Base-by-base conservation (phyloP, 2,888 invertebrate species). In the Callinectes sapidus region DNA sequence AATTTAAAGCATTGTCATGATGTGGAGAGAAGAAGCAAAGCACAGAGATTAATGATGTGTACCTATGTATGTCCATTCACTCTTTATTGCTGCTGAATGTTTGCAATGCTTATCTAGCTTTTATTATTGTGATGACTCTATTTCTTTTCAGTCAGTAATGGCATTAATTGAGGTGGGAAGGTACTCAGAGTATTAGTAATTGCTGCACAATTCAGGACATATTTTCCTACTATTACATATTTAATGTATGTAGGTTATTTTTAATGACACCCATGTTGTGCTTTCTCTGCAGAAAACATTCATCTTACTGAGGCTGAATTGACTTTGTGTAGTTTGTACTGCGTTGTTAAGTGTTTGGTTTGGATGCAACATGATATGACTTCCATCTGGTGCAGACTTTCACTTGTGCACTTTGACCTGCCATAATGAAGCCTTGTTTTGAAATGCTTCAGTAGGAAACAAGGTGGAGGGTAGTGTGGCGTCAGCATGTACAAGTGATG, bases 391-490 rank as follows among this genome's bases (percentile, higher is more conserved):
- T 89, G 71, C 16, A 42, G 16, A 77, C 48, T 71, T 71, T 48
- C 48, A 71, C 48, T 71, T 77, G 48, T n/a, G 28, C 71, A 13
- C 13, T 35, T 81, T 81, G 81, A 81, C 81, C 35, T 35, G 61
- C 28, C 1, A 16, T 61, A 39, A 87, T 91, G 90, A 91, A 91
- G 61, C 61, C 87, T 87, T 66, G 90, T 87, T 91, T 61, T 87
- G 35, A 91, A 91, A 91, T 91, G 87, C 66, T 61, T 48, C 5
- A 14, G 55, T 55, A 87, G 66, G 42, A 16, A 61, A 66, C 87
- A 66, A 81, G 87, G 61, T 35, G 86, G 86, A 91, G 8, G 87
- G 32, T 87, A 88, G 88, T 2, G 23, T 86, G 14, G 18, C 28
- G 77, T 42, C 48, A 42, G 16, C 14, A 10, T 89, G 23, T n/a